Base-by-base conservation (phyloP, 2,113 vertebrate genomes). In the Pygathrix nemaeus region DNA sequence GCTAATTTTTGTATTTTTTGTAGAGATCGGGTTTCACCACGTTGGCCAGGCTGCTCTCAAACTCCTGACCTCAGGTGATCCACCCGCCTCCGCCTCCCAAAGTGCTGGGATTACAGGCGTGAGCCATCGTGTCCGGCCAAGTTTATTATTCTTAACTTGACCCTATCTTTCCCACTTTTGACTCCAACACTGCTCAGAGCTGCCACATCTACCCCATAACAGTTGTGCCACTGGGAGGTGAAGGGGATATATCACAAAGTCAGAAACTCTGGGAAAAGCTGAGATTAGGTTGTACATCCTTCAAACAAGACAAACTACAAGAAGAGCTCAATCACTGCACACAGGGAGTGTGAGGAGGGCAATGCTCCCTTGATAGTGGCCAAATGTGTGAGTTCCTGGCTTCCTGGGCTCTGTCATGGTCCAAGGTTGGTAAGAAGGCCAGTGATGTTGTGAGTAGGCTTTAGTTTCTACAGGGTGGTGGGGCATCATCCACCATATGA, bases 121-220 rank as follows among this genome's bases (percentile, higher is more conserved):
- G 61, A 64, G 27, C 27, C 61, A 14, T 12, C 0, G 0, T 5
- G 61, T 12, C 61, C 27, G 13, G 61, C 27, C 12, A 32, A 81
- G 32, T 98, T 98, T 97, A 97, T 97, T 98, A 83, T 88, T 94
- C 73, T 96, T 79, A 88, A 90, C 79, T 50, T 93, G 30, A 94
- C 75, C 73, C 18, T 75, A 66, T 68, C 86, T 78, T 88, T 87
- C 70, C 68, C 68, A 75, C 45, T 57, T 84, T 30, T 78, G 64
- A n/a, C 82, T 94, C 83, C 84, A 96, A 78, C 83, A 76, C 18
- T 64, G 93, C 59, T 59, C 50, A 90, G 57, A 81, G 40, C 12
- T 80, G 48, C 57, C 87, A 75, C 35, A 9, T 70, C 90, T 72
- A 83, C 30, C 40, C 48, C 25, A 1, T 61, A 83, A 93, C 10